These are phyloP conservation scores for Lordiphosa fenestrarum DNA, from an alignment of 2,888 invertebrate genomes.

Conservation along the genomic window DNA sequence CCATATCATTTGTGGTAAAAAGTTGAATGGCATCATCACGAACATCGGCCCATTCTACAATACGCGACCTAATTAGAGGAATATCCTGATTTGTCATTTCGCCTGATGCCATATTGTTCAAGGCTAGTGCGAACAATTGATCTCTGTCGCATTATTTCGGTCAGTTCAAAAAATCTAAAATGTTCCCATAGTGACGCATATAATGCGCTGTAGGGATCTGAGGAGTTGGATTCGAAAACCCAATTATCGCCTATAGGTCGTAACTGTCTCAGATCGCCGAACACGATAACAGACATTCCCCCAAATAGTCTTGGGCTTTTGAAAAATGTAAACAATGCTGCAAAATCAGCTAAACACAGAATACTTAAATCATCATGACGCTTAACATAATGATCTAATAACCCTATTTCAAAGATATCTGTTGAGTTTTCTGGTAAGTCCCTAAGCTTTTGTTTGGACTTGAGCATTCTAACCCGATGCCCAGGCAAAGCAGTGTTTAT, in stretches of 20 bases:
- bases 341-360: slow-evolving; percentile 1
- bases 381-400: slow-evolving; percentile 8
- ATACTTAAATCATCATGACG: not conserved
- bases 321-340: no score
- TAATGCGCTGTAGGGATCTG: not conserved
- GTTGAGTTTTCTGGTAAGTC: no score
- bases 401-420: not conserved
- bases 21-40: no score
- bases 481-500: no score
- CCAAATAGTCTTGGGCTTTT: no score
- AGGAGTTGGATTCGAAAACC: not conserved
- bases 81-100: not conserved
- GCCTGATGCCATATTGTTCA: slow-evolving; percentile 1
- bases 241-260: not conserved
- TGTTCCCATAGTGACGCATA: not conserved
- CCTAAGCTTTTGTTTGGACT: no score
- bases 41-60: no score
- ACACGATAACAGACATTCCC: no score
- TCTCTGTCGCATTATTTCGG: not conserved
- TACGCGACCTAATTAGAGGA: not conserved
- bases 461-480: no score
- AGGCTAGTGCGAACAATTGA: not conserved
- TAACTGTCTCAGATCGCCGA: no score
- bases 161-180: slow-evolving; percentile 1
- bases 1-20: no score